A percentile compares a stretch with the other conserved stretches of the same genome.
Evolutionary conservation across 2,797 vertebrate genomes (phyloP).

Genomic region (Gymnothorax reevesii): DNA sequence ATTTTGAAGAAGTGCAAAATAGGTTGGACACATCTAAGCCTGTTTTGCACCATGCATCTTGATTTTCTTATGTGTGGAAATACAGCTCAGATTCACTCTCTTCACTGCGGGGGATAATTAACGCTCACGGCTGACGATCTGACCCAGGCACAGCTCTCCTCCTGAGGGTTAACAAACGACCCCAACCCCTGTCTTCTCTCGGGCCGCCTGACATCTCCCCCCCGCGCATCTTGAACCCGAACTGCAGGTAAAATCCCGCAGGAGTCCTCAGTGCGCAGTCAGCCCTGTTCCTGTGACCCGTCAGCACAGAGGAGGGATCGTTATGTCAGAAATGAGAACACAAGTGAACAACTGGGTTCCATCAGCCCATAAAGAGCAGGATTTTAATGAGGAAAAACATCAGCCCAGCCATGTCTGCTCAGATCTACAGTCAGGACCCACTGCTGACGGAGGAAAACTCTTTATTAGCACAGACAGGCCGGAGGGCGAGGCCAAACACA

Average conservation of each 20-base stretch:
- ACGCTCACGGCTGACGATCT: constrained; percentile 40
- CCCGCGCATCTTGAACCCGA: constrained; percentile 24
- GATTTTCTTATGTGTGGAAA: neutral
- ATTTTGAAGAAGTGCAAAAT: no score
- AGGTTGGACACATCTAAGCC: no score
- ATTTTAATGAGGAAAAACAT: neutral
- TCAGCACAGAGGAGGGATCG: constrained; percentile 17
- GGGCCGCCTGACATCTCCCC: constrained; percentile 31
- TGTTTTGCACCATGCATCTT: no score
- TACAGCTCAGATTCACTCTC: neutral
- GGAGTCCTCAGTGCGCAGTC: neutral
- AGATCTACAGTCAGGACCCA: no score
- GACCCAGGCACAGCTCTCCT: constrained; percentile 49
- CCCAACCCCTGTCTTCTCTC: constrained; percentile 33
- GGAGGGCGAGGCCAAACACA: neutral
- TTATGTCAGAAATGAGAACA: constrained; percentile 16
- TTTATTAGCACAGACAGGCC: neutral
- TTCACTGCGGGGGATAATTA: constrained; percentile 47
- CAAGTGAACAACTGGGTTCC: neutral
- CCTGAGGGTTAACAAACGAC: constrained; percentile 40
- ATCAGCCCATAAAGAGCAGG: neutral
- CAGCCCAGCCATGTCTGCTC: no score
- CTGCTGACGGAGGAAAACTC: neutral
- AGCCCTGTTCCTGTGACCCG: constrained; percentile 22
- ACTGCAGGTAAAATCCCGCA: constrained; percentile 28